Evolutionary conservation across 2,113 vertebrate genomes (phyloP), one percentile per base, ranked within the genome.

Genomic region (Lontra canadensis): DNA sequence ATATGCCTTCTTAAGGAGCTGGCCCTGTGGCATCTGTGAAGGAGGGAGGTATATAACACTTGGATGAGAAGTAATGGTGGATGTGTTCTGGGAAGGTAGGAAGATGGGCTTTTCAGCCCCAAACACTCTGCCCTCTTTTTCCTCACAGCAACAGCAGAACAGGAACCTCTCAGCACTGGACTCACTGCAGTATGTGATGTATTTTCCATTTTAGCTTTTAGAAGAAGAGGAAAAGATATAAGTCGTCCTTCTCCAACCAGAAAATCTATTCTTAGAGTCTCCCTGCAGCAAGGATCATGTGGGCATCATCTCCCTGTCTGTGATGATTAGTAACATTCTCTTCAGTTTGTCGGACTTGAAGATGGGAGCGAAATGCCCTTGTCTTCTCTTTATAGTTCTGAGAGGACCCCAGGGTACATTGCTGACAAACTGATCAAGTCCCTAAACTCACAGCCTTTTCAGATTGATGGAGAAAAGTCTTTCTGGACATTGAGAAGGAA

Each of bases 141-240:
- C 7, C 13, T 63, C 63, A 42, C 4, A 90, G 67, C 26, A 97
- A 73, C 4, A 67, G 34, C 26, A 87, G 15, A 4, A 61, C 2
- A 80, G 47, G 44, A 73, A n/a, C 5, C 18, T 80, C 61, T 94
- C 31, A 47, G 31, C 47, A 87, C 8, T 55, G 26, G 6, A 18
- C 8, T 91, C 26, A 65, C 17, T 31, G n/a, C 12, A 92, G 1
- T 25, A 1, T 11, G 3, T 44, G 57, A 93, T 89, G 4, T 4
- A 76, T 65, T 81, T 96, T 88, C 49, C 8, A 29, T 80, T 44
- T 65, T 71, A 88, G 42, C 80, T 44, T 95, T 95, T 88, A 88
- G 34, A 94, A 90, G 59, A 71, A n/a, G 29, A 61, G 15, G 8
- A 29, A 42, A 74, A 79, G 8, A 36, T 47, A 3, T 17, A 81